Base-by-base conservation (phyloP, 2,888 invertebrate genomes). In the Byasa hedistus region DNA sequence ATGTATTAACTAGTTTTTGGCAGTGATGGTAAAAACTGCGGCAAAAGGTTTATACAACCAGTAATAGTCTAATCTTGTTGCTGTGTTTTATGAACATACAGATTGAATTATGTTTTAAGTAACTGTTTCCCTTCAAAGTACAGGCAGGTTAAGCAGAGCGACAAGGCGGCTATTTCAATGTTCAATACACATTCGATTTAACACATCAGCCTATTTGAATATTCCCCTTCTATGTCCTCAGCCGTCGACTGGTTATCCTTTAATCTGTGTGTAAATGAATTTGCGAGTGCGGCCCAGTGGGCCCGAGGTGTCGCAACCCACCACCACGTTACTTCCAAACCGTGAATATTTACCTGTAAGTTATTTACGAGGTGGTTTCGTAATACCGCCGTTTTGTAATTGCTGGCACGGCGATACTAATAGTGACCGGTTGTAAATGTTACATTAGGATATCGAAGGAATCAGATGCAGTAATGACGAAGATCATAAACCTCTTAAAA, bases 171-270 rank as follows among this genome's bases (percentile, higher is more conserved):
- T 5, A 19, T 48, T n/a, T n/a, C 5, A 48, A 48, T 48, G 48
- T 48, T 48, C 48, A 48, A 48, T n/a, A 48, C 48, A 48, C 48
- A 15, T n/a, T 48, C 19, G 48, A 3, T 48, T 32, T 32, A 32
- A n/a, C 48, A 48, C 48, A n/a, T 48, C n/a, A 8, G 48, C 48
- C 48, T n/a, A 2, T 48, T 48, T 48, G 48, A 48, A 48, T n/a
- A n/a, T 48, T 7, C 52, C 58, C 64, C 12, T 64, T 58, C 58
- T 58, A 64, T 39, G 58, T 39, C 52, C 54, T 36, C 55, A 10
- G 39, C 68, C 36, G 17, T 36, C 65, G 58, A 65, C 65, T 39
- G 51, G 66, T 62, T 57, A 57, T 66, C 66, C 66, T 66, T 61
- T 66, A 22, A 66, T 57, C 27, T 57, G 36, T 21, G 51, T 54